Base-by-base conservation (phyloP, 2,797 vertebrate genomes). In the Ambastaia sidthimunki region DNA sequence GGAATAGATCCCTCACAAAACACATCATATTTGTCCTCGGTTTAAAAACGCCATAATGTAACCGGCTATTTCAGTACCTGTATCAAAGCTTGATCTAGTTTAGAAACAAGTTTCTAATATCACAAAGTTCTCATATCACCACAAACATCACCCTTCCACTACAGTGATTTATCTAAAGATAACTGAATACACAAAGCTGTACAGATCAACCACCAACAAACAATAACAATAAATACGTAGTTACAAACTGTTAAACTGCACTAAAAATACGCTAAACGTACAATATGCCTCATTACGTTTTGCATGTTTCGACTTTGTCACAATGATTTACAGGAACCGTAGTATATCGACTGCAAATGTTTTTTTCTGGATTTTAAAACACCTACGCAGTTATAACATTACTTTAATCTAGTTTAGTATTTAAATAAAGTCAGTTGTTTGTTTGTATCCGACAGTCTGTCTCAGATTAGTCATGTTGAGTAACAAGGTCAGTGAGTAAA, bases 401-500 rank as follows among this genome's bases (percentile, higher is more conserved):
- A 54, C 6, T 10, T 0, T 37, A 4, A 4, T 12, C 12, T 37
- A 31, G 18, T 31, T 41, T 31, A 9, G 21, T 50, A 15, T 34
- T 13, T n/a, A n/a, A 34, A 13, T 47, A 34, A n/a, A 1, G n/a
- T 0, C 18, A 28, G 44, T 25, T 75, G 65, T 54, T 54, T 16
- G 3, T 68, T 54, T 59, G 28, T 11, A 55, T 76, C 0, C 12
- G 21, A 37, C 50, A 19, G 3, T 18, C 5, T 19, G 23, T 21
- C 18, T 77, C n/a, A n/a, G n/a, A 83, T 57, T 62, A 18, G n/a
- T n/a, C 16, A 82, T 66, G 44, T 31, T 68, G 11, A 25, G 12
- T 74, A 82, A 90, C 92, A 94, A 94, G 93, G 93, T 94, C 93
- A 93, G 91, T 34, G 83, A 84, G 59, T 19, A 78, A 19, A 68